Evolutionary conservation across 2,797 vertebrate species (phyloP), one percentile per base, ranked within the genome.

Genomic region (Erethizon dorsatum): DNA sequence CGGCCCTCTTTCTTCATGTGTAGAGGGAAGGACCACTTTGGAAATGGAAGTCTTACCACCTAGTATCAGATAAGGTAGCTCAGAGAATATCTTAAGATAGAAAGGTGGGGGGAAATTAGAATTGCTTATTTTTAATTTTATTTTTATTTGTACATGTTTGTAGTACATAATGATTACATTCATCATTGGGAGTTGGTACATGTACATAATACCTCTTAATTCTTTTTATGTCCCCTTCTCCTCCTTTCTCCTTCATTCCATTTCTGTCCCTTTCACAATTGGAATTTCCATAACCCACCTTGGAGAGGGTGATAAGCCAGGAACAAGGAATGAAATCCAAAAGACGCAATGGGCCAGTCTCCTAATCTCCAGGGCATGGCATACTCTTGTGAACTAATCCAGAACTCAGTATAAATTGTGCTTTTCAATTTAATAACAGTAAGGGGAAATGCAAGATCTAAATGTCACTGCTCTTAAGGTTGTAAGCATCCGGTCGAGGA

Each of bases 341-440:
- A 88, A 31, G 37, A 59, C 65, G 37, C 37, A 77, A 15, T 84
- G 15, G 47, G 5, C 13, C 77, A 84, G 33, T 41, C 31, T 90
- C 37, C 73, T 94, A 63, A 88, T 94, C 57, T 80, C 90, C 0
- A 75, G 54, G 31, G 20, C 86, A 95, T 86, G 33, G 5, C 57
- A 50, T 59, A 26, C 24, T 88, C 24, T 59, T 90, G n/a, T 90
- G 63, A 92, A n/a, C 20, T 77, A 65, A 84, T 78, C 3, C 45
- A 95, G 65, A 56, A 82, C 28, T 78, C 50, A 56, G 28, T 89
- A 96, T 89, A 97, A 88, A 85, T 11, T 69, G 11, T n/a, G n/a
- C 3, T 89, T 28, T 95, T 73, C 67, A 88, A 79, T 57, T 83
- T 86, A 78, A 28, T 73, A 87, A 82, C 15, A 45, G 31, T 28